Conservation (phyloP, 2,797 vertebrate species). For the Scyliorhinus canicula region DNA sequence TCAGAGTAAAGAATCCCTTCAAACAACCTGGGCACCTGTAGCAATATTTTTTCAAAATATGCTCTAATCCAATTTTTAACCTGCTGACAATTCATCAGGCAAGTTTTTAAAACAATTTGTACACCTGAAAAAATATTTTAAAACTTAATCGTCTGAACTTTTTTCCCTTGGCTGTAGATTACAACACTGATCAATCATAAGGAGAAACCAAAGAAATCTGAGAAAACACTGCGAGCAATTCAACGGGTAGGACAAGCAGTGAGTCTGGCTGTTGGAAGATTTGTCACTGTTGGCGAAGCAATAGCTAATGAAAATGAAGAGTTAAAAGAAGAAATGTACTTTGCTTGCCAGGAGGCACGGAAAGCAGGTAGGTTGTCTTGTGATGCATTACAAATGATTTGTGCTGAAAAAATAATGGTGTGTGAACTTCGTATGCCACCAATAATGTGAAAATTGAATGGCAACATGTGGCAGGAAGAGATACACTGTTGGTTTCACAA, state of each 20-base stretch:
- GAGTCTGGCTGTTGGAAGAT: conserved; percentile 84
- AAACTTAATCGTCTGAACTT: not conserved
- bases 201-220: conserved; percentile 89
- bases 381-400: not conserved
- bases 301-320: conserved; percentile 90
- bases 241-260: conserved; percentile 91
- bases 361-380: conserved; percentile 71
- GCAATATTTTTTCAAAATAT: not conserved
- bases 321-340: conserved; percentile 89
- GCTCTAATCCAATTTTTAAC: not conserved
- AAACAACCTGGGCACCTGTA: not conserved
- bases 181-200: conserved; percentile 97
- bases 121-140: not conserved
- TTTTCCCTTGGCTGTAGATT: conserved; percentile 67
- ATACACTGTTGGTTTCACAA: not conserved
- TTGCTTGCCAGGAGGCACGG: conserved; percentile 87
- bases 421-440: not conserved
- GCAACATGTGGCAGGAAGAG: not conserved
- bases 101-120: not conserved
- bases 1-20: not conserved
- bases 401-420: not conserved
- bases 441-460: not conserved
- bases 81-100: not conserved
- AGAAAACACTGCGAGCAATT: conserved; percentile 85
- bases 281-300: conserved; percentile 90